A percentile compares a stretch with the other conserved stretches of the same genome.
These are phyloP conservation scores for Eucidaris tribuloides DNA, from an alignment of 35 echinoderm and acorn worm genomes.

Conservation along the genomic window DNA sequence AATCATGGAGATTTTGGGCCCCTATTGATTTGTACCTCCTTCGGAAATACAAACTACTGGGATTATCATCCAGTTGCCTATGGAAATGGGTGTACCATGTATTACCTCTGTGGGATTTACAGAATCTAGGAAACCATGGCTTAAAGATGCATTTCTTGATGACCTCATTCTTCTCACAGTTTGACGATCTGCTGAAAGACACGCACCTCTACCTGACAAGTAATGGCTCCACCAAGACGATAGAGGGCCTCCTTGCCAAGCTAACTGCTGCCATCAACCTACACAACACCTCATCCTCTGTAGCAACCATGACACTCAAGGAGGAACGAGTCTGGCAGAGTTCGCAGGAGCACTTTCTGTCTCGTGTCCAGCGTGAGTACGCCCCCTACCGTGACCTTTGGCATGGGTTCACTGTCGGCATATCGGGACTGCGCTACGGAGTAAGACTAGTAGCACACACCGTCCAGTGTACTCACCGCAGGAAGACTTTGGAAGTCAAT, in stretches of 20 bases:
- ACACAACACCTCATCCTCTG: background rate
- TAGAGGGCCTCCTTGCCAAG: conserved; percentile 61
- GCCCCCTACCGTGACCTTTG: conserved; percentile 70
- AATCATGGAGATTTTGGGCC: too few species aligned
- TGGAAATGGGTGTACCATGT: too few species aligned
- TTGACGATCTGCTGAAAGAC: conserved; percentile 44
- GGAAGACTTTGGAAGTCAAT: conserved; percentile 3
- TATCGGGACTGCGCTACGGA: conserved; percentile 22
- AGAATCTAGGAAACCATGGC: too few species aligned
- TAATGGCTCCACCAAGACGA: conserved; percentile 57
- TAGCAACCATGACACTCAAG: background rate
- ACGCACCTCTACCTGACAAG: conserved; percentile 63
- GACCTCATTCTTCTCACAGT: too few species aligned
- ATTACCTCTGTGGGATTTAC: too few species aligned
- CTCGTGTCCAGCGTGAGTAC: conserved; percentile 54
- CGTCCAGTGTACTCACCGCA: conserved; percentile 1
- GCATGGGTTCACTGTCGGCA: conserved; percentile 29
- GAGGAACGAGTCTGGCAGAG: conserved; percentile 61
- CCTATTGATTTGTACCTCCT: too few species aligned
- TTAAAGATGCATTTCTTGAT: too few species aligned
- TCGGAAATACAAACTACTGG: too few species aligned
- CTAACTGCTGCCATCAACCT: conserved; percentile 2
- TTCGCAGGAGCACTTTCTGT: conserved; percentile 68
- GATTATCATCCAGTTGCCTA: too few species aligned
- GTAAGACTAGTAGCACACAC: conserved; percentile 40